These are phyloP conservation scores for Rhogogaster chlorosoma DNA, from an alignment of 2,888 invertebrate genomes.

Conservation along the genomic window DNA sequence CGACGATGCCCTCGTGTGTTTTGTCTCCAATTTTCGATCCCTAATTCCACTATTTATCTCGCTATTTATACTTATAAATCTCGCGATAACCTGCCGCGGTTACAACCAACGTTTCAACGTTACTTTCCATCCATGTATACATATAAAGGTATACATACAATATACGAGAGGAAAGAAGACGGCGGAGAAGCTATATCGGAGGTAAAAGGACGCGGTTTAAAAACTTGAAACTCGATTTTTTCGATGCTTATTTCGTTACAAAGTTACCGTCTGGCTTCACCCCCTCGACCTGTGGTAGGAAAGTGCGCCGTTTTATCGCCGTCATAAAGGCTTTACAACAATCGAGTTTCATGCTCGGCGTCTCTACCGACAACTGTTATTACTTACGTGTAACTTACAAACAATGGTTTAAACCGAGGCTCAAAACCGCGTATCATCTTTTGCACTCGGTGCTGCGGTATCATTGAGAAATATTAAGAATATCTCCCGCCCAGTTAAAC, in stretches of 20 bases:
- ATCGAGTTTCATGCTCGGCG: conserved; percentile 45
- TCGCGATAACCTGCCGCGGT: conserved; percentile 37
- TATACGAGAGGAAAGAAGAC: neutral
- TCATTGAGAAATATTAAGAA: neutral
- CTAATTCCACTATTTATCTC: conserved; percentile 27
- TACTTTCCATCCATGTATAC: neutral
- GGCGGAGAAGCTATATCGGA: neutral
- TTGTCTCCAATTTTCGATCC: conserved; percentile 31
- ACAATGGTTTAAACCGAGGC: conserved; percentile 32
- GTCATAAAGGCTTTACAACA: conserved; percentile 50
- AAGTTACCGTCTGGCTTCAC: conserved; percentile 58
- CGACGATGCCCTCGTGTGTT: conserved; percentile 5
- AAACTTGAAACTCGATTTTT: conserved; percentile 62
- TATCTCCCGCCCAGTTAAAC: neutral
- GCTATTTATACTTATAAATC: conserved; percentile 14
- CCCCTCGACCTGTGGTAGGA: conserved; percentile 9
- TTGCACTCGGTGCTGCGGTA: neutral
- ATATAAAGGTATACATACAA: too few relatives aligned
- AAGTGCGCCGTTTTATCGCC: conserved; percentile 47
- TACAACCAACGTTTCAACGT: neutral
- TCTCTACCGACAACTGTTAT: conserved; percentile 48
- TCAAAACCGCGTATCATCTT: conserved; percentile 23
- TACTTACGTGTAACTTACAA: conserved; percentile 47
- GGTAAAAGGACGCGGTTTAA: conserved; percentile 43
- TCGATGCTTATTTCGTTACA: conserved; percentile 67